A percentile compares a stretch with the other conserved stretches of the same genome.
phyloP scores from a whole-genome alignment of 2,113 vertebrate genomes.

The Nothoprocta perdicaria region DNA sequence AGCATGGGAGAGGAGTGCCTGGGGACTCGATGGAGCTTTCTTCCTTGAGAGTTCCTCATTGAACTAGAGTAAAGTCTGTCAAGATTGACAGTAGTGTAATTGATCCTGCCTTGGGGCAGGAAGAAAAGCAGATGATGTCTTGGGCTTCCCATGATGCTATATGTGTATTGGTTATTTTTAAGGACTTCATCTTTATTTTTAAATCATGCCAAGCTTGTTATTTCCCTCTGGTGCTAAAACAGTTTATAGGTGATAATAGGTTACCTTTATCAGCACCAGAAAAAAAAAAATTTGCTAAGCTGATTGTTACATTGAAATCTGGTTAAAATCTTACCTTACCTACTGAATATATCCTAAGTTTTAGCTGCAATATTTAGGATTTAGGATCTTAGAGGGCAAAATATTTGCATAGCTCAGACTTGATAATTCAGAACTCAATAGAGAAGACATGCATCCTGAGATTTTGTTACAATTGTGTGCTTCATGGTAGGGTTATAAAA shows the following conservation, averaged over 20 bases:
- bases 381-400: background rate
- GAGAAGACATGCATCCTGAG: background rate
- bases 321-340: background rate
- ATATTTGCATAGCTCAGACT: background rate
- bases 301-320: background rate
- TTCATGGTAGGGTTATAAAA: background rate
- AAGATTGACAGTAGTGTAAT: background rate
- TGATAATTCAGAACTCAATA: background rate
- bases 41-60: background rate
- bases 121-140: background rate
- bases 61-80: background rate
- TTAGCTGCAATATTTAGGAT: background rate
- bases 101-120: background rate
- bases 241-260: background rate
- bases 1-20: fast-evolving
- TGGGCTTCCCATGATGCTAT: background rate
- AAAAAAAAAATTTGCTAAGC: background rate
- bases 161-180: background rate
- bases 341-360: background rate
- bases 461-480: background rate
- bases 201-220: background rate
- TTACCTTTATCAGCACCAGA: background rate
- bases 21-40: background rate
- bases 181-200: slow-evolving; percentile 9
- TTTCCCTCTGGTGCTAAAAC: background rate